Evolutionary conservation across 30 jellyfish, hydroid and myxozoan species (phyloP).

Genomic region (Aurelia aurita): DNA sequence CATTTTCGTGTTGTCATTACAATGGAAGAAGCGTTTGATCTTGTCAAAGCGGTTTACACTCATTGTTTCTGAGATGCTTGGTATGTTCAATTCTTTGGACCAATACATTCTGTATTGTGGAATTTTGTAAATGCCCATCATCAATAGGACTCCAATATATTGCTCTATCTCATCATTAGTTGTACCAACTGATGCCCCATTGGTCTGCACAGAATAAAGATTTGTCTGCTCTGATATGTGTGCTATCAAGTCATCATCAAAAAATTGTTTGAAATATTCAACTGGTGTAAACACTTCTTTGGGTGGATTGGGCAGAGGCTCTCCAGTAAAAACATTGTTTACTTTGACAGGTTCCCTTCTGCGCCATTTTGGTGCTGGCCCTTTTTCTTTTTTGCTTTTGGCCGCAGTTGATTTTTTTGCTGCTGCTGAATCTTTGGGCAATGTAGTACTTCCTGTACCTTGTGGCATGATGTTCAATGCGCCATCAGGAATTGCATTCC

Average conservation of each 20-base stretch:
- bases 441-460: too few relatives aligned
- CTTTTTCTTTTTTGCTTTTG: background rate
- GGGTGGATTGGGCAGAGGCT: background rate
- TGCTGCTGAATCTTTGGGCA: too few relatives aligned
- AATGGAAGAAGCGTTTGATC: slow-evolving; percentile 33
- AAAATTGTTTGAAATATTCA: slow-evolving; percentile 1
- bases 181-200: background rate
- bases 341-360: background rate
- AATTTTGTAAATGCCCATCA: slow-evolving; percentile 2
- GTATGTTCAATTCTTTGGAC: slow-evolving; percentile 3
- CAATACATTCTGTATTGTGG: slow-evolving; percentile 53
- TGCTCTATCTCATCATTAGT: slow-evolving; percentile 30
- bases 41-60: slow-evolving; percentile 46
- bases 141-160: slow-evolving; percentile 21
- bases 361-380: background rate
- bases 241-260: background rate
- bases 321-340: background rate
- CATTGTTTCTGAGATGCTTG: slow-evolving; percentile 1
- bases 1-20: background rate
- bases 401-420: background rate
- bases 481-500: too few relatives aligned
- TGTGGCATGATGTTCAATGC: too few relatives aligned
- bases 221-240: slow-evolving; percentile 19
- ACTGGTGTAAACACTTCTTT: background rate
- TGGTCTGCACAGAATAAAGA: slow-evolving; percentile 26